phyloP scores from a whole-genome alignment of 2,888 invertebrate species.

The Tigriopus californicus region DNA sequence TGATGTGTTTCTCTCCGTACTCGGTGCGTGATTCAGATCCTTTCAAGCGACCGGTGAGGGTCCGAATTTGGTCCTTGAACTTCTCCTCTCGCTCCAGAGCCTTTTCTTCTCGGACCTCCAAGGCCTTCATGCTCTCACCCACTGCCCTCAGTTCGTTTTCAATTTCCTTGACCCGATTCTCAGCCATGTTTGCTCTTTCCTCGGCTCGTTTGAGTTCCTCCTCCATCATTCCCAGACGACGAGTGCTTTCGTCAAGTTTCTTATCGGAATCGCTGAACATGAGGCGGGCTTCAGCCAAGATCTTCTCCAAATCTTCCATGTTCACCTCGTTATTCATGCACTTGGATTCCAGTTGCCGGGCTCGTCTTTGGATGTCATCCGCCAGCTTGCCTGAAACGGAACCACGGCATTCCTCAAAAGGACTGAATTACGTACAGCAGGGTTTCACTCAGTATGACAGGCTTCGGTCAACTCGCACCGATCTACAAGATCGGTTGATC shows the following conservation, averaged over 20 bases:
- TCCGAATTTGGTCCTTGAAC: constrained; percentile 3
- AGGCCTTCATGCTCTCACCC: constrained; percentile 9
- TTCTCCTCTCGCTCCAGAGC: neutral
- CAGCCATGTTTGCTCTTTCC: constrained; percentile 1
- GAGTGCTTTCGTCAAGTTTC: constrained; percentile 7
- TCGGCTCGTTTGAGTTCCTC: constrained; percentile 7
- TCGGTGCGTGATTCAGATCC: neutral
- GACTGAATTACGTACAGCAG: no score
- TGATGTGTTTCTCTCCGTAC: constrained; percentile 5
- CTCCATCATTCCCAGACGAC: neutral
- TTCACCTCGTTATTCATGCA: neutral
- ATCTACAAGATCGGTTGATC: no score
- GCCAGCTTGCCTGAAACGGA: neutral
- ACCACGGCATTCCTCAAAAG: no score
- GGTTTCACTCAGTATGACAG: no score
- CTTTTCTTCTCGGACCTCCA: constrained; percentile 1
- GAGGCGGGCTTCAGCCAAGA: neutral
- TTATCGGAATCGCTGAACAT: constrained; percentile 2
- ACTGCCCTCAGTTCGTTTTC: constrained; percentile 8
- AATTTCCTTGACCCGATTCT: neutral
- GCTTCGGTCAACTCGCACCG: no score
- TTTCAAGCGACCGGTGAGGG: neutral
- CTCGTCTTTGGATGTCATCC: neutral
- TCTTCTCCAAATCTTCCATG: constrained; percentile 5
- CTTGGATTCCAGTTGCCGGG: neutral